Evolutionary conservation across 2,113 vertebrate genomes (phyloP), one percentile per base, ranked within the genome.

Genomic region (Noturus placidus): DNA sequence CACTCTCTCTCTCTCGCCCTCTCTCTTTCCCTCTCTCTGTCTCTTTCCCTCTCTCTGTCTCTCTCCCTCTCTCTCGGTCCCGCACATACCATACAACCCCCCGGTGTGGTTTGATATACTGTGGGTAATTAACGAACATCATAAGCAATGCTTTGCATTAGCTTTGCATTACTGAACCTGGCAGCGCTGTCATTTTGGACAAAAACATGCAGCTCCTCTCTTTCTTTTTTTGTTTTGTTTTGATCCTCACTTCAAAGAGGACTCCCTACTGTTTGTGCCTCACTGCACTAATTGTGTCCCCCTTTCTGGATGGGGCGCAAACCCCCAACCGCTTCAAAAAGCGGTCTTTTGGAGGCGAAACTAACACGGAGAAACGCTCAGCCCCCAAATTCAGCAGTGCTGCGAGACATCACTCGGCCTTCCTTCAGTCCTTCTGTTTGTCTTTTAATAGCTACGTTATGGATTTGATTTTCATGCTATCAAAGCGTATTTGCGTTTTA

Each of bases 71-170:
- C 82, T n/a, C n/a, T n/a, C n/a, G n/a, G n/a, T n/a, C n/a, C n/a
- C n/a, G n/a, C n/a, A n/a, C n/a, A n/a, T n/a, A n/a, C n/a, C n/a
- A n/a, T n/a, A n/a, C n/a, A n/a, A n/a, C n/a, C n/a, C n/a, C n/a
- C n/a, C n/a, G n/a, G 20, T 25, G 93, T 96, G 96, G 95, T 94
- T 86, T 95, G 96, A 96, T 96, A 97, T 96, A 97, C 96, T 95
- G 93, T 95, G 93, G 94, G 96, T 97, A 98, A 97, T 97, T 97
- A 98, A 97, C 96, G 96, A 96, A 96, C 96, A 96, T 97, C 96
- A 97, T 97, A 97, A 97, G 97, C 95, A 96, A 95, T 95, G 96
- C 96, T 97, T 96, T 97, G 96, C 97, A 97, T 97, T 97, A 97
- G 97, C 96, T 96, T 95, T 94, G 97, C 96, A 97, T 97, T 97